Base-by-base conservation (phyloP, 2,797 vertebrate species). In the Darevskia nairensis region DNA sequence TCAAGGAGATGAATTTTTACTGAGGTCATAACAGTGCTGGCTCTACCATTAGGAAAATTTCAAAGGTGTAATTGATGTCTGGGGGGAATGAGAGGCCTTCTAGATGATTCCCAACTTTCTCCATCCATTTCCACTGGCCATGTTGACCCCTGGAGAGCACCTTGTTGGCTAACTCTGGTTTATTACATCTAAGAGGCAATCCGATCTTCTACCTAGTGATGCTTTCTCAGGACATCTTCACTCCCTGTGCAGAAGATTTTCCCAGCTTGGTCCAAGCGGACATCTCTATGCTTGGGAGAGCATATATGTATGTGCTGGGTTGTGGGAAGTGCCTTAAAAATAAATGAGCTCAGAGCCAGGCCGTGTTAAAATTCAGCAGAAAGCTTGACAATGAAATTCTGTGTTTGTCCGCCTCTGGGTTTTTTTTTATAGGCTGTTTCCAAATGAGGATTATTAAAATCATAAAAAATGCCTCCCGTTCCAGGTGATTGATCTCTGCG, bases 331-430 rank as follows among this genome's bases (percentile, higher is more conserved):
- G 15, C 69, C 15, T 80, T 80, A 21, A 25, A 66, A 81, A 85
- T 17, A 35, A 72, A 2, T 44, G 35, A 69, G 29, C 44, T 72
- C 27, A 39, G 25, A 17, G 29, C 9, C 19, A 44, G 19, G 41
- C 17, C 27, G 32, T 84, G 86, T 87, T 75, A 84, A 87, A 74
- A 90, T 87, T 90, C 85, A 80, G 13, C n/a, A 41, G 81, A 74
- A 74, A 41, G 21, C n/a, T 75, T 84, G 72, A 61, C 76, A 68
- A 29, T 41, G 55, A 66, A 80, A 75, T 78, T 80, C 81, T 64
- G n/a, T 84, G 50, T 90, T 84, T 74, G 29, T 84, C 81, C 87
- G 86, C 68, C 39, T 15, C 27, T 80, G 85, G 59, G 27, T n/a
- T 64, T 64, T 83, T 80, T 90, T 80, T 90, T 84, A 87, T 50